Evolutionary conservation across 2,888 invertebrate species (phyloP).

Genomic region (Osedax frankpressi): DNA sequence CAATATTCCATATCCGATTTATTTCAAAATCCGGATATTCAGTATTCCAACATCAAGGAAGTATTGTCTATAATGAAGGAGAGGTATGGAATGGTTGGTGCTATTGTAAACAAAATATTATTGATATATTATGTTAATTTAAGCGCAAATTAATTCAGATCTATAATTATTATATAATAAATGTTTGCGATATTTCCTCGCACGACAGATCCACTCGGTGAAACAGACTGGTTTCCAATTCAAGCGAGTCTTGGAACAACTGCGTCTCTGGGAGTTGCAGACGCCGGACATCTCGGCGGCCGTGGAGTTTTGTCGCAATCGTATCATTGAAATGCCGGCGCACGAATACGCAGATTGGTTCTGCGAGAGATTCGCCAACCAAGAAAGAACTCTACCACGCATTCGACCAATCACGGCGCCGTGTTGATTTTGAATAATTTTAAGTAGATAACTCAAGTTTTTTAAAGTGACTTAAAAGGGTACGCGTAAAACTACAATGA

Average conservation of each 20-base stretch:
- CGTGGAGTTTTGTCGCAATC: conserved; percentile 43
- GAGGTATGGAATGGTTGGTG: conserved; percentile 40
- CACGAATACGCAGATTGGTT: background rate
- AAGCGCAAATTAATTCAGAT: too few species aligned
- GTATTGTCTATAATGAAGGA: conserved; percentile 35
- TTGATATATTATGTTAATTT: too few species aligned
- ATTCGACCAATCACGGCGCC: background rate
- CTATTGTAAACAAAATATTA: too few species aligned
- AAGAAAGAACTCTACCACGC: background rate
- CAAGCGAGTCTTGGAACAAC: conserved; percentile 37
- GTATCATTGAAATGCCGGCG: conserved; percentile 30
- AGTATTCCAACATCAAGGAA: conserved; percentile 37
- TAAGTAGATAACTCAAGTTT: too few species aligned
- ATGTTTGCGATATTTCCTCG: too few species aligned
- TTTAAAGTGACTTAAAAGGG: too few species aligned
- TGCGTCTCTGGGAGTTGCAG: conserved; percentile 45
- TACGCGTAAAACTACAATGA: too few species aligned
- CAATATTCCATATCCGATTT: conserved; percentile 27
- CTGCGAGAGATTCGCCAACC: background rate
- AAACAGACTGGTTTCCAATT: conserved; percentile 43
- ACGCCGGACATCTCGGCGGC: conserved; percentile 42
- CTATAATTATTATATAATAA: too few species aligned
- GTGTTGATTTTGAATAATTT: too few species aligned
- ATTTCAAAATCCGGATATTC: conserved; percentile 30
- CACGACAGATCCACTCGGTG: conserved; percentile 37